phyloP scores from a whole-genome alignment of 2,113 vertebrate species.

The Neodontobutis hainanensis region DNA sequence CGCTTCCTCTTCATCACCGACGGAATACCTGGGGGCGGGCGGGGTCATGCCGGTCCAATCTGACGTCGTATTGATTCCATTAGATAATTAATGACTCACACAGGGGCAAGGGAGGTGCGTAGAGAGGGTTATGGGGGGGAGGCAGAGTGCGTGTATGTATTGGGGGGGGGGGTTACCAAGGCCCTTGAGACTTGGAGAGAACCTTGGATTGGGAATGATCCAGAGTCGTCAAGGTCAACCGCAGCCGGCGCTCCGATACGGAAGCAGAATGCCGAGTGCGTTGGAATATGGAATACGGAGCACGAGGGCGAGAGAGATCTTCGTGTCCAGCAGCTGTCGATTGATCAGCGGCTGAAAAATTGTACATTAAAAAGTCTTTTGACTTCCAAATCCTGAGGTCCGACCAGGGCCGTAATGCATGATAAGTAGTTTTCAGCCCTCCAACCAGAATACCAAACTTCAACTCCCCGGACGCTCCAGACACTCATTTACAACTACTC shows the following conservation, averaged over 20 bases:
- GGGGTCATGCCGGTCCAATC: conserved; percentile 80
- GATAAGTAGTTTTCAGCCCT: conserved; percentile 78
- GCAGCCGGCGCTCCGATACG: conserved; percentile 54
- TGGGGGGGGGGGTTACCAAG: conserved; percentile 41
- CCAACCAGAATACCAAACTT: conserved; percentile 77
- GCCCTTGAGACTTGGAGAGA: conserved; percentile 77
- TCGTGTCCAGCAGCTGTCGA: conserved; percentile 74
- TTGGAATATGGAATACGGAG: conserved; percentile 62
- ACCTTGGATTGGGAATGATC: conserved; percentile 80
- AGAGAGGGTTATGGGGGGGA: conserved; percentile 47
- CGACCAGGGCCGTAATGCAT: conserved; percentile 76
- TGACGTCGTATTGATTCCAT: conserved; percentile 81
- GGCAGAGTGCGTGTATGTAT: neutral
- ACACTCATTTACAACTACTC: conserved; percentile 78
- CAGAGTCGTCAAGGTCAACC: conserved; percentile 76
- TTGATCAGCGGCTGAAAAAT: conserved; percentile 79
- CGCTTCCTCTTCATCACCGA: conserved; percentile 64
- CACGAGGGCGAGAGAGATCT: conserved; percentile 39
- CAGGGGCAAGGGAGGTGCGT: conserved; percentile 65
- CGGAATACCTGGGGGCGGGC: conserved; percentile 70
- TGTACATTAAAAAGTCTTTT: conserved; percentile 78
- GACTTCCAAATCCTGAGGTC: conserved; percentile 80
- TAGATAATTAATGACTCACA: conserved; percentile 83
- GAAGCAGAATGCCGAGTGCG: conserved; percentile 67
- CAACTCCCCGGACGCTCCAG: conserved; percentile 68